These are phyloP conservation scores for Phallusia fumigata DNA, from an alignment of 23 tunicate species.

Conservation along the genomic window DNA sequence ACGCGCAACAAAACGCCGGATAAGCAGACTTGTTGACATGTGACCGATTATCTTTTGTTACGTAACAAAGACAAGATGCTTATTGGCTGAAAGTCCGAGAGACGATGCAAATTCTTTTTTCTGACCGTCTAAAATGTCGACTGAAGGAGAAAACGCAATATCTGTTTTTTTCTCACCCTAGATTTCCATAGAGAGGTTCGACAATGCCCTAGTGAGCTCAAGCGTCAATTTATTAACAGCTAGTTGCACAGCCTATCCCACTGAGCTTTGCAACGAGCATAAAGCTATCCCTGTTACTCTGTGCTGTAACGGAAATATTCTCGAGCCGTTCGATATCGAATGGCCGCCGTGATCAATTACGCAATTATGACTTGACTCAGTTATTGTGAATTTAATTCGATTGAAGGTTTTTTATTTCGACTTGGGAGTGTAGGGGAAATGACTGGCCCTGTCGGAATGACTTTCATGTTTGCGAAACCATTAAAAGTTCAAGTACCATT, in stretches of 20 bases:
- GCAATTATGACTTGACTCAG: background rate
- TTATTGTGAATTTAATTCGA: no score
- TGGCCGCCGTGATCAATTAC: background rate
- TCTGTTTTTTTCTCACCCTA: background rate
- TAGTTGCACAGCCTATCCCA: background rate
- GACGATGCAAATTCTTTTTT: background rate
- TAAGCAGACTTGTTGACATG: slow-evolving; percentile 4
- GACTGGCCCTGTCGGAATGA: no score
- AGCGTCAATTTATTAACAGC: background rate
- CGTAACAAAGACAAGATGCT: background rate
- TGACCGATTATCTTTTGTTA: background rate
- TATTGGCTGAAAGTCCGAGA: background rate
- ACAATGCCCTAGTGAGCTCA: background rate
- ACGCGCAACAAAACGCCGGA: background rate
- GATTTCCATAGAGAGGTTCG: background rate
- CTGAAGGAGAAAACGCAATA: background rate
- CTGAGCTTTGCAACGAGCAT: background rate
- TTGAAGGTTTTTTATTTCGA: no score
- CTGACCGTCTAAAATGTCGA: background rate
- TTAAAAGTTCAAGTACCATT: no score
- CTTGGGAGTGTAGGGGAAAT: no score
- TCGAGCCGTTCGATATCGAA: background rate
- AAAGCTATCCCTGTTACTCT: background rate
- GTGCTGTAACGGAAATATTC: background rate
- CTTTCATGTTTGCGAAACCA: no score